Percentiles rank a stretch among this genome's conserved stretches.
Conservation (phyloP, 2,113 vertebrate genomes). For the Bettongia penicillata region DNA sequence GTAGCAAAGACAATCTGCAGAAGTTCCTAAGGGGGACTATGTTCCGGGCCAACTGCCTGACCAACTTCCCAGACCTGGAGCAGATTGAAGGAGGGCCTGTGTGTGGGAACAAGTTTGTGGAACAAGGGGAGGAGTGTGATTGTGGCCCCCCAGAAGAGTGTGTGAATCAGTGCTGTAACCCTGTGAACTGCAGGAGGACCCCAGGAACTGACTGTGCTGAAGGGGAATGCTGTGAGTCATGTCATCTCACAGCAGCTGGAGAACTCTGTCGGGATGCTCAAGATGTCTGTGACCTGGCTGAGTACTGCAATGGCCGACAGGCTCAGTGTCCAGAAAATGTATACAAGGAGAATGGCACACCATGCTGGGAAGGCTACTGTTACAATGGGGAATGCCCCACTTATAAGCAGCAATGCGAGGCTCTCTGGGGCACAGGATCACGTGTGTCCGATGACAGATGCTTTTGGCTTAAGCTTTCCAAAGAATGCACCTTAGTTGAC, state of each 20-base stretch:
- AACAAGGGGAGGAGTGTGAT: slow-evolving; percentile 91
- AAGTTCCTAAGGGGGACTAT: slow-evolving; percentile 84
- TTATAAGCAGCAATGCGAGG: slow-evolving; percentile 86
- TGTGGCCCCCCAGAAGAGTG: slow-evolving; percentile 87
- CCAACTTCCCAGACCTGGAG: slow-evolving; percentile 81
- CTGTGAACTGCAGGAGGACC: not conserved
- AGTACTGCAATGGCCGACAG: slow-evolving; percentile 87
- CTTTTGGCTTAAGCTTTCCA: not conserved
- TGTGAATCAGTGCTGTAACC: not conserved
- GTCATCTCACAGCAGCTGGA: slow-evolving; percentile 67
- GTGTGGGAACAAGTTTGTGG: slow-evolving; percentile 91
- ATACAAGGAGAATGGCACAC: slow-evolving; percentile 88
- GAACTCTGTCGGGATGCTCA: slow-evolving; percentile 85
- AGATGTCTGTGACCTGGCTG: slow-evolving; percentile 89
- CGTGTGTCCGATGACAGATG: not conserved
- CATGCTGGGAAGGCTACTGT: slow-evolving; percentile 87
- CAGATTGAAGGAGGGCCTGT: slow-evolving; percentile 86
- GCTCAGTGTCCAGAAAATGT: slow-evolving; percentile 86
- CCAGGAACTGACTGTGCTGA: not conserved
- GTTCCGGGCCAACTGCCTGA: slow-evolving; percentile 85
- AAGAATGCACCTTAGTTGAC: slow-evolving; percentile 67
- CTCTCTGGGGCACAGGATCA: slow-evolving; percentile 86
- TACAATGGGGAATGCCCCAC: slow-evolving; percentile 89
- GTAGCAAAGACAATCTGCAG: slow-evolving; percentile 87
- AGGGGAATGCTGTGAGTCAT: not conserved